Evolutionary conservation across 2,113 vertebrate genomes (phyloP).

Genomic region (Petrocephalus microphthalmus): DNA sequence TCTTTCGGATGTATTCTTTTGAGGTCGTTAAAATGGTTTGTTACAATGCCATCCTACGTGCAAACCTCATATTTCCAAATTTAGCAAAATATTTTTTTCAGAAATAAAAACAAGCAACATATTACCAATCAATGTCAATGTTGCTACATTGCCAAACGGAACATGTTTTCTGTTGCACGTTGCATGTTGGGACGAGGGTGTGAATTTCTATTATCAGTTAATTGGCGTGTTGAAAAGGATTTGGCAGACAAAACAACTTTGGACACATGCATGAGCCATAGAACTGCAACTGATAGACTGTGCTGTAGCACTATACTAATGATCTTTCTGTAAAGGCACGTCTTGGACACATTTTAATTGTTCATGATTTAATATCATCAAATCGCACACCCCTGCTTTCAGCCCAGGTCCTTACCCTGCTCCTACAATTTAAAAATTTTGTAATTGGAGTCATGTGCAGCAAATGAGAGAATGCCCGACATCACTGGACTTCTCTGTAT

Average conservation of each 20-base stretch:
- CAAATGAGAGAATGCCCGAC: constrained; percentile 62
- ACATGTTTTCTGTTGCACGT: neutral
- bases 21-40: neutral
- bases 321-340: neutral
- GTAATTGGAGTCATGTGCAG: constrained; percentile 56
- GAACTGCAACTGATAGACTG: neutral
- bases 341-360: neutral
- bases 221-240: neutral
- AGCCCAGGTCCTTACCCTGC: constrained; percentile 38
- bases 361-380: neutral
- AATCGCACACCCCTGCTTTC: neutral
- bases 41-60: neutral
- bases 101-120: neutral
- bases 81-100: neutral
- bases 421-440: constrained; percentile 39
- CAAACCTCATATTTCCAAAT: neutral
- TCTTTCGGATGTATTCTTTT: neutral
- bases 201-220: neutral
- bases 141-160: neutral
- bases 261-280: neutral
- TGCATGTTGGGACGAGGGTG: neutral
- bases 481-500: constrained; percentile 57
- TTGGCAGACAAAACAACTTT: neutral
- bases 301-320: neutral
- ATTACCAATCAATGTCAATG: neutral